Base-by-base conservation (phyloP, 2,888 invertebrate species). In the Phaedon cochleariae region DNA sequence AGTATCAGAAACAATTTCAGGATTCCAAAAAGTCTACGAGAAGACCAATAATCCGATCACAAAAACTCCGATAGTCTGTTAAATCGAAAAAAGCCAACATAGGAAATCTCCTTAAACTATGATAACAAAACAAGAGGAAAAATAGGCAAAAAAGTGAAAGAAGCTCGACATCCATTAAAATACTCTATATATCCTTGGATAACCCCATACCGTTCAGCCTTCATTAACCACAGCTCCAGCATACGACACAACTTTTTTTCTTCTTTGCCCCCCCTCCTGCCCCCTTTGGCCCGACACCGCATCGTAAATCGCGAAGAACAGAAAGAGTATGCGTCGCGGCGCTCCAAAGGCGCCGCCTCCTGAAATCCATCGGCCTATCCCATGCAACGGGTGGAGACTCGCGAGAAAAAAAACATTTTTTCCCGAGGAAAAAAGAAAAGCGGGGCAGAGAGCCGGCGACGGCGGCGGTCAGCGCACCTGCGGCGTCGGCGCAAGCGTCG, bases 311-410 rank as follows among this genome's bases (percentile, higher is more conserved):
- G 57, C 18, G 49, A 22, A n/a, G n/a, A n/a, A 54, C 22, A 31
- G 67, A 61, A 66, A 62, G 64, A 70, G 69, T 70, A 68, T 67
- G 67, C 67, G 67, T 72, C 74, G 77, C 83, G 83, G 82, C 72
- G 76, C 77, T 73, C 67, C 76, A 72, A 48, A 74, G 78, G 81
- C 82, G 77, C 83, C 83, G 82, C 83, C 83, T 76, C 74, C 69
- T 72, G 78, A 75, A 79, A 78, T 79, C 84, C 83, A 83, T 84
- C 83, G 82, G 83, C 83, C 84, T 83, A 84, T 84, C 82, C 80
- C 75, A 74, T 75, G 74, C 76, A 68, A 77, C 82, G 83, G 84
- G 84, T 83, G 84, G 84, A 84, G 84, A 84, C 84, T 84, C 80
- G 76, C 73, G 77, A 82, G 83, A 84, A 84, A 84, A 84, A 84